Conservation (phyloP, 2,113 vertebrate genomes). For the Glaucomys volans region DNA sequence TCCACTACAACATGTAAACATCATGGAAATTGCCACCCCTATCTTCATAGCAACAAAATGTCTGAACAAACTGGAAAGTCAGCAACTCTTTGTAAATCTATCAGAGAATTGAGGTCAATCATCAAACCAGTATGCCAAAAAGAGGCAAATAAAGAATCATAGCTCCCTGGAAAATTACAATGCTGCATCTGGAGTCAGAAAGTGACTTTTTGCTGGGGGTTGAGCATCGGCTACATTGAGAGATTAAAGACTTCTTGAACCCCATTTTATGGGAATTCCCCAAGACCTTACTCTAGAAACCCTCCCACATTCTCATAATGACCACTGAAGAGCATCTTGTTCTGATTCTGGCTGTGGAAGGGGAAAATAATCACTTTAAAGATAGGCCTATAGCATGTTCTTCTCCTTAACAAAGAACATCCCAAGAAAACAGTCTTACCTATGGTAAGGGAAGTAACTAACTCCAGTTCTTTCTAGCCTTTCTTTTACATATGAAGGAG, state of each 20-base stretch:
- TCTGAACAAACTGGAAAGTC: neutral
- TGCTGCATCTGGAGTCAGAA: neutral
- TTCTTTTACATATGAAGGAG: neutral
- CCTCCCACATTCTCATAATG: neutral
- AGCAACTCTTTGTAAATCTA: neutral
- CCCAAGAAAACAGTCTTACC: neutral
- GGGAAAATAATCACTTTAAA: neutral
- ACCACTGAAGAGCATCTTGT: neutral
- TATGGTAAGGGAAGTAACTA: neutral
- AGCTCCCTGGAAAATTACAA: neutral
- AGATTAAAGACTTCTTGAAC: neutral
- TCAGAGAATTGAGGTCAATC: neutral
- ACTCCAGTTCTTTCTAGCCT: neutral
- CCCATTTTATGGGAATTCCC: accelerated
- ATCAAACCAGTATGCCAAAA: neutral
- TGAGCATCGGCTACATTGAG: neutral
- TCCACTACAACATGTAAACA: neutral
- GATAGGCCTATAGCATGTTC: neutral
- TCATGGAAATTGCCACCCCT: neutral
- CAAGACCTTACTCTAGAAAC: neutral
- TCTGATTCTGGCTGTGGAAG: neutral
- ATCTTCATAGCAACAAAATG: neutral
- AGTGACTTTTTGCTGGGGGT: neutral
- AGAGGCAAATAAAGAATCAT: neutral
- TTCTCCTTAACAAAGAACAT: neutral